phyloP scores from a whole-genome alignment of 2,113 vertebrate species.

The Entomyzon cyanotis region DNA sequence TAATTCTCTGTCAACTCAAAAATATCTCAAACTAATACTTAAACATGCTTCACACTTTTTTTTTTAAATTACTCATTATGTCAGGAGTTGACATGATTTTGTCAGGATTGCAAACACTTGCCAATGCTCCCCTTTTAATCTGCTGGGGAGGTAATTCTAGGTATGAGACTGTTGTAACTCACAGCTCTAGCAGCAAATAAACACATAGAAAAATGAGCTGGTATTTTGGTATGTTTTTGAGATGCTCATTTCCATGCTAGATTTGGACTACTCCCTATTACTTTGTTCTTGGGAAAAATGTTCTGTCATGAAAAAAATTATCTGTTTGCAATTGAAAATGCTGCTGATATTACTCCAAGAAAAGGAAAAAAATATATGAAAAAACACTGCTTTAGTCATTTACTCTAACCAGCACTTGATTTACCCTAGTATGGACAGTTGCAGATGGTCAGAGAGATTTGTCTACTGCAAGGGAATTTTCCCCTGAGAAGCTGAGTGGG shows the following conservation, averaged over 20 bases:
- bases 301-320: neutral
- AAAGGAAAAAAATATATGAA: neutral
- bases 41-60: neutral
- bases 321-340: neutral
- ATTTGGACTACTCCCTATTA: neutral
- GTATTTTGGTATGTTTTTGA: neutral
- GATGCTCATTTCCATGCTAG: neutral
- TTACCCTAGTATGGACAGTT: neutral
- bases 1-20: neutral
- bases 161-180: neutral
- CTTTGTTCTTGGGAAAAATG: neutral
- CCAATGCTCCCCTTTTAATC: neutral
- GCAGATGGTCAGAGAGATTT: neutral
- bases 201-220: neutral
- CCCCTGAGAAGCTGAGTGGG: neutral
- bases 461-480: neutral
- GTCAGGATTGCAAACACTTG: neutral
- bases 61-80: neutral
- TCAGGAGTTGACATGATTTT: conserved; percentile 1
- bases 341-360: neutral
- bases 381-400: neutral
- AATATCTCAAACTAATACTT: neutral
- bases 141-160: neutral
- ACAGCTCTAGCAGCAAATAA: conserved; percentile 2
- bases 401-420: neutral